A percentile compares a stretch with the other conserved stretches of the same genome.
These are phyloP conservation scores for Nanorana parkeri DNA, from an alignment of 2,113 vertebrate genomes.

Conservation along the genomic window DNA sequence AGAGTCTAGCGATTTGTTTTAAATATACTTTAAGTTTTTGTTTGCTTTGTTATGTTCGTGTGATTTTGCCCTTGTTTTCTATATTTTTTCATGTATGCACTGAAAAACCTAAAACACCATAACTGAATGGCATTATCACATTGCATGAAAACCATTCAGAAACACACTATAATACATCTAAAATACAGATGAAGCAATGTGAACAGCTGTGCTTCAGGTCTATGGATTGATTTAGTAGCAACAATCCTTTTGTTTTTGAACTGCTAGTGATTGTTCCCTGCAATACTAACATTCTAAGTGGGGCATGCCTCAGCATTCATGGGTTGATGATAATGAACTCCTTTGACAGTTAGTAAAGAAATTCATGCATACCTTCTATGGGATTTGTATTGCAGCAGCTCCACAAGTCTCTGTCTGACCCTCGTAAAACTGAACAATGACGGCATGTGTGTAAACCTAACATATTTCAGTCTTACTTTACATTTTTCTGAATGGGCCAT, in stretches of 20 bases:
- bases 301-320: neutral
- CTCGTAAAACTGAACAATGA: neutral
- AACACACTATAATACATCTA: too few relatives aligned
- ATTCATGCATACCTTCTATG: neutral
- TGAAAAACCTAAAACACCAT: too few relatives aligned
- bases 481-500: conserved; percentile 19
- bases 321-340: neutral
- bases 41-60: too few relatives aligned
- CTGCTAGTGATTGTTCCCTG: neutral
- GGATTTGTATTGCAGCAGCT: too few relatives aligned
- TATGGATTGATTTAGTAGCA: neutral
- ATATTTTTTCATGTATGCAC: too few relatives aligned
- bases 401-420: neutral
- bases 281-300: neutral
- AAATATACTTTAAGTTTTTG: too few relatives aligned
- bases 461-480: conserved; percentile 1
- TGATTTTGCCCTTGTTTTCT: too few relatives aligned
- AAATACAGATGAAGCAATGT: too few relatives aligned
- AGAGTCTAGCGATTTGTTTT: too few relatives aligned
- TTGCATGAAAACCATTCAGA: too few relatives aligned
- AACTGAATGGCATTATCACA: too few relatives aligned
- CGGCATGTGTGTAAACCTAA: neutral
- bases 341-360: neutral
- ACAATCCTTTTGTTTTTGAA: neutral
- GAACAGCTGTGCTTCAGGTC: too few relatives aligned